These are phyloP conservation scores for Pectinophora gossypiella DNA, from an alignment of 1,140 invertebrate genomes.

Conservation along the genomic window DNA sequence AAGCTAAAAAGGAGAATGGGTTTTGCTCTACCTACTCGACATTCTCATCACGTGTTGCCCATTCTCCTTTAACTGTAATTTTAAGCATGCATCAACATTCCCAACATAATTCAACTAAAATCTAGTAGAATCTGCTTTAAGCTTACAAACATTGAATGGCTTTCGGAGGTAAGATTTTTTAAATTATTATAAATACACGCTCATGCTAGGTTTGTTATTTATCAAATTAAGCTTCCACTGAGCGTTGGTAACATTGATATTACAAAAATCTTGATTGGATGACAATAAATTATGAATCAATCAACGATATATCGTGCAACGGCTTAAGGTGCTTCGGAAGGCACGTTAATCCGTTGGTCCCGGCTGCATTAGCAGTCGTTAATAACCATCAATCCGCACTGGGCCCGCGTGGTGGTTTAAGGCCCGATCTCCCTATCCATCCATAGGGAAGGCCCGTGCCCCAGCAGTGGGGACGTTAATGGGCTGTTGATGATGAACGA, in stretches of 20 bases:
- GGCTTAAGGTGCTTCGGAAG: no score
- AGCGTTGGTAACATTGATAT: no score
- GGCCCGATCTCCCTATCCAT: no score
- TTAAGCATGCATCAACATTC: neutral
- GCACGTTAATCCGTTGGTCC: no score
- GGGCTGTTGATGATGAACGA: no score
- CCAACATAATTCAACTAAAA: constrained; percentile 11
- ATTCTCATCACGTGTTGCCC: neutral
- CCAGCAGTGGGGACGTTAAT: no score
- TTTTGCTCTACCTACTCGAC: neutral
- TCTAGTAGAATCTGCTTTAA: constrained; percentile 25
- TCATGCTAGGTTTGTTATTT: neutral
- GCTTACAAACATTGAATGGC: constrained; percentile 25
- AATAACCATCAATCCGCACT: no score
- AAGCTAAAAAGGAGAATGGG: neutral
- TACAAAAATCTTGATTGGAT: neutral
- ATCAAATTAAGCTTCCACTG: no score
- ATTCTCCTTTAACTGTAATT: neutral
- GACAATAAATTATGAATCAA: neutral
- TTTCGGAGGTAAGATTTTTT: constrained; percentile 6
- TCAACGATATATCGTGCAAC: no score
- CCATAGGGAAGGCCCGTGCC: no score
- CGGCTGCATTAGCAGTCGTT: no score
- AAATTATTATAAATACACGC: neutral
- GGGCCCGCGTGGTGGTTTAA: no score